These are phyloP conservation scores for Crenuchus spilurus DNA, from an alignment of 2,797 vertebrate species.

Conservation along the genomic window DNA sequence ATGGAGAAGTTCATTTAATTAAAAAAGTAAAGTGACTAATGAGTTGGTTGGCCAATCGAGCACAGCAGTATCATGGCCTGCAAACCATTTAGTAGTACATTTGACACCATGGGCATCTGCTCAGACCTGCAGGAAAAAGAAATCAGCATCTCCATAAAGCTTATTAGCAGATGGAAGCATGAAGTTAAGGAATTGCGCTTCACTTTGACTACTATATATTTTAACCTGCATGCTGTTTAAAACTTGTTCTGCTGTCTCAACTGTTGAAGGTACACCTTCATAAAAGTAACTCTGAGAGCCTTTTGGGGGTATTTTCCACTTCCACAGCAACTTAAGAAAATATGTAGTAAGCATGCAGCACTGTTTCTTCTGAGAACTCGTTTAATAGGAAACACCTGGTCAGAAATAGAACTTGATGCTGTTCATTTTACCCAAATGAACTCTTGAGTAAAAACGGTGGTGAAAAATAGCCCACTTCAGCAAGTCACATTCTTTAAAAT, in stretches of 20 bases:
- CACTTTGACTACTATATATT: no score
- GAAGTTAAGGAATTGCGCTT: no score
- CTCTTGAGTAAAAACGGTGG: neutral
- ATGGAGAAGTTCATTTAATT: no score
- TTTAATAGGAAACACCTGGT: conserved; percentile 9
- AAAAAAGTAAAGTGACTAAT: no score
- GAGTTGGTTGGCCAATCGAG: no score
- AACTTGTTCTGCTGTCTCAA: neutral
- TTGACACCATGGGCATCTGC: no score
- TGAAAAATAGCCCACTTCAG: neutral
- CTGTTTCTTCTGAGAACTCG: neutral
- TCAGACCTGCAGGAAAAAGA: no score
- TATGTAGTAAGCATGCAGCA: neutral
- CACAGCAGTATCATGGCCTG: no score
- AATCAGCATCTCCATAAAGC: no score
- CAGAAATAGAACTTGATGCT: conserved; percentile 4
- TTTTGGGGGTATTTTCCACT: neutral
- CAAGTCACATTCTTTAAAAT: neutral
- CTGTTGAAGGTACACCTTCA: neutral
- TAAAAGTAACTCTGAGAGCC: neutral
- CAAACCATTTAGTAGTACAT: no score
- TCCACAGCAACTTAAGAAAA: neutral
- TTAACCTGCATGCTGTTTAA: neutral
- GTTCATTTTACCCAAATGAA: neutral
- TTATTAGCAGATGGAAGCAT: no score